Evolutionary conservation across 2,113 vertebrate species (phyloP).

Genomic region (Lagenorhynchus albirostris): DNA sequence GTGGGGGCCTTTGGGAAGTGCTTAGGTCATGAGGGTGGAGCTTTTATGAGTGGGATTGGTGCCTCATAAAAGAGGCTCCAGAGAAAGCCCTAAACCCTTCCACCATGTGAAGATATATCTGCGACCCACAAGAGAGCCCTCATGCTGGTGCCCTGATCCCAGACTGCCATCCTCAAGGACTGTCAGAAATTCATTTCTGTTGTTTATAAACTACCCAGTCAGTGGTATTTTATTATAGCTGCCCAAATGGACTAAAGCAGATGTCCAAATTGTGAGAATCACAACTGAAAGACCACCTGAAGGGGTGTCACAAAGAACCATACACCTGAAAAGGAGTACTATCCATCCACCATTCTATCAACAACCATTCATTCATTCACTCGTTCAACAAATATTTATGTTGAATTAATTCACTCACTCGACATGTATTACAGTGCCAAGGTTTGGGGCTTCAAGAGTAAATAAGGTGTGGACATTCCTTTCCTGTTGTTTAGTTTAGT

Average conservation of each 20-base stretch:
- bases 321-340: background rate
- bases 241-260: background rate
- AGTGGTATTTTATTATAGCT: background rate
- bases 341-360: background rate
- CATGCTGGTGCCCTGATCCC: background rate
- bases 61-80: background rate
- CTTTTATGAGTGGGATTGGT: background rate
- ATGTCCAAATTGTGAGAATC: background rate
- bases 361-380: background rate
- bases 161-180: background rate
- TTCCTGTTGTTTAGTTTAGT: background rate
- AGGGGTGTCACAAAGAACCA: background rate
- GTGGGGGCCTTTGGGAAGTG: background rate
- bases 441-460: background rate
- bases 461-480: background rate
- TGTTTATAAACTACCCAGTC: background rate
- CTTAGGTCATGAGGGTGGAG: background rate
- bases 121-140: background rate
- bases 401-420: background rate
- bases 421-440: background rate
- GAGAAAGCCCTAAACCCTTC: background rate
- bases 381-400: background rate
- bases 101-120: background rate
- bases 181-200: background rate
- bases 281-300: background rate